A percentile compares a stretch with the other conserved stretches of the same genome.
These are phyloP conservation scores for Bagarius yarrelli DNA, from an alignment of 2,113 vertebrate species.

Conservation along the genomic window DNA sequence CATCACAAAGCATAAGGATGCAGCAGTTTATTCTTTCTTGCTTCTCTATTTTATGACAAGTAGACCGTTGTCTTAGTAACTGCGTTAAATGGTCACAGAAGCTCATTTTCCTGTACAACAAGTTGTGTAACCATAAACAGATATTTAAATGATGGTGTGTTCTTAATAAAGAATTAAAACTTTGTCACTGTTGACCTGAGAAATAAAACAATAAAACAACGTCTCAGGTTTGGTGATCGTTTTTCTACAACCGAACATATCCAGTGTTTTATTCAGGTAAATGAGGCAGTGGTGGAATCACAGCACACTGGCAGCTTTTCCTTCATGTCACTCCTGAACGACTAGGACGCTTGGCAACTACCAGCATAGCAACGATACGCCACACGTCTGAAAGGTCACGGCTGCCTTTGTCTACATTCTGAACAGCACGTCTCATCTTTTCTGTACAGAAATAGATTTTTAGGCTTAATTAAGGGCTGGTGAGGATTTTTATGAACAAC, in stretches of 20 bases:
- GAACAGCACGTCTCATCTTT: not conserved
- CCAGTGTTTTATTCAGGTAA: not conserved
- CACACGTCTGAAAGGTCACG: not conserved
- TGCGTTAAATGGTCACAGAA: not conserved
- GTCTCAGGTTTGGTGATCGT: not conserved
- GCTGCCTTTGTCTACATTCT: not conserved
- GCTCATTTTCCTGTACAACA: not conserved
- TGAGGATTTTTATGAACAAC: not conserved
- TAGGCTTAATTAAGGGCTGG: slow-evolving; percentile 6
- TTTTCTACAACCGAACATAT: not conserved
- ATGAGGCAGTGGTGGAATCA: not conserved
- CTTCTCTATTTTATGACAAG: not conserved
- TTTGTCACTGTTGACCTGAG: not conserved
- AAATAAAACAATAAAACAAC: not conserved
- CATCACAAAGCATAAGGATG: too few species aligned
- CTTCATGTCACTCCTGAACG: not conserved
- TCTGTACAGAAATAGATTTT: slow-evolving; percentile 4
- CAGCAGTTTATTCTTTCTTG: too few species aligned
- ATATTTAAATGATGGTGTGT: not conserved
- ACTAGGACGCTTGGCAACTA: slow-evolving; percentile 14
- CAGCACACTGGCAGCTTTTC: not conserved
- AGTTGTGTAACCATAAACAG: not conserved
- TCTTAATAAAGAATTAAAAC: not conserved
- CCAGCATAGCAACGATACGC: slow-evolving; percentile 18
- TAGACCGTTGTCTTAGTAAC: not conserved